Evolutionary conservation across 2,113 vertebrate genomes (phyloP), one percentile per base, ranked within the genome.

Genomic region (Potamarius usumacintae): DNA sequence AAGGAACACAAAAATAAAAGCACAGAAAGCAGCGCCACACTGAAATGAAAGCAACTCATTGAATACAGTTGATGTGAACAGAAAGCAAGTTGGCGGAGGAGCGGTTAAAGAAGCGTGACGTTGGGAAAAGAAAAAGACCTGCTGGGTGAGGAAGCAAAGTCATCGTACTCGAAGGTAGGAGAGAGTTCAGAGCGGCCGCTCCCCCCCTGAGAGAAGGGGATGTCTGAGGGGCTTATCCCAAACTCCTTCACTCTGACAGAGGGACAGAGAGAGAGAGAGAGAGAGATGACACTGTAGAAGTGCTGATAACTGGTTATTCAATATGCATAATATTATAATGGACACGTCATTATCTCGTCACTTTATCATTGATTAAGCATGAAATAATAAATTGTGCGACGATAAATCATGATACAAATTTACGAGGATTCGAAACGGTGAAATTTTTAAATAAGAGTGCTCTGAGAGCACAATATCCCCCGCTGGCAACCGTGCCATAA

Each of bases 221-320:
- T 99, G 93, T 99, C 98, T 87, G 98, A 99, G 82, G 98, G 98
- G 94, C 98, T 99, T 93, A 99, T 99, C 94, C 98, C 98, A 95
- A 99, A 99, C 95, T 99, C 98, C 95, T 99, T 99, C 91, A 99
- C 98, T 96, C 98, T 99, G 96, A 94, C 94, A 93, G 57, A 83
- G 57, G 82, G 52, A 89, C 62, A 89, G 42, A 42, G 42, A 42
- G 42, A 42, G 65, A 74, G 74, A 42, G 15, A 2, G 67, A 76
- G 12, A 81, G 57, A 82, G 3, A 10, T 1, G 5, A 62, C 57
- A 17, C 52, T 58, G 30, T 10, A 22, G 55, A 34, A 53, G 27
- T 20, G 55, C 78, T 60, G 14, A 58, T 34, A 58, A 10, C 78
- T 58, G 27, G 7, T 34, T 22, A 62, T 60, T 22, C 30, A 82